Conservation (phyloP, 2,888 invertebrate species). For the Monochamus alternatus region DNA sequence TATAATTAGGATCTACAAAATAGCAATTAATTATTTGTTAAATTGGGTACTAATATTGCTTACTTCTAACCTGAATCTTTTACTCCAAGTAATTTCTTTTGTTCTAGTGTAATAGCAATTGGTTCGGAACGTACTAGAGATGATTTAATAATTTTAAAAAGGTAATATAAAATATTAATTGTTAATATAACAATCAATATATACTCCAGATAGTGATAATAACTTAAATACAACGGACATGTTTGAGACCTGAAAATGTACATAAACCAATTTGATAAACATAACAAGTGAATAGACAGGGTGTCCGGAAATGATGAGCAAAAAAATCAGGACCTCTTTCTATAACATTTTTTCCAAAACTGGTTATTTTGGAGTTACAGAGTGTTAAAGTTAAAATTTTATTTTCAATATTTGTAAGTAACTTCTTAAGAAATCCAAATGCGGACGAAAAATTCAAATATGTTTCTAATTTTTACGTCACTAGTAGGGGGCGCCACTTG, state of each 20-base stretch:
- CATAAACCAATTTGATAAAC: too few species aligned
- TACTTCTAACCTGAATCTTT: constrained; percentile 67
- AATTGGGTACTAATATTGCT: background rate
- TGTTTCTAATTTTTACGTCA: too few species aligned
- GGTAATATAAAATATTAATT: constrained; percentile 73
- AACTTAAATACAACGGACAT: constrained; percentile 71
- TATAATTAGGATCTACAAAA: constrained; percentile 60
- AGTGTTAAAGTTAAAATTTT: too few species aligned
- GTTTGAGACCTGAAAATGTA: constrained; percentile 66
- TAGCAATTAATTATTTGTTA: constrained; percentile 21
- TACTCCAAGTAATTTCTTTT: constrained; percentile 74
- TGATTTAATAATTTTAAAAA: constrained; percentile 70
- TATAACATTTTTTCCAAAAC: too few species aligned
- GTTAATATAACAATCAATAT: constrained; percentile 68
- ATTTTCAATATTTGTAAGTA: too few species aligned
- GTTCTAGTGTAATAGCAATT: constrained; percentile 71
- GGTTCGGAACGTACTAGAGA: constrained; percentile 68
- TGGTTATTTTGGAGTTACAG: too few species aligned
- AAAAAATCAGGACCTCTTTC: too few species aligned
- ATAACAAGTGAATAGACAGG: too few species aligned
- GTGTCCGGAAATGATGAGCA: too few species aligned
- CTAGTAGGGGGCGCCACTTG: too few species aligned
- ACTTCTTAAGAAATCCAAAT: too few species aligned
- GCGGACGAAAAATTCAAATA: too few species aligned
- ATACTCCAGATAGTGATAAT: constrained; percentile 71